Evolutionary conservation across 2,888 invertebrate genomes (phyloP), one percentile per base, ranked within the genome.

Genomic region (Mystacides longicornis): DNA sequence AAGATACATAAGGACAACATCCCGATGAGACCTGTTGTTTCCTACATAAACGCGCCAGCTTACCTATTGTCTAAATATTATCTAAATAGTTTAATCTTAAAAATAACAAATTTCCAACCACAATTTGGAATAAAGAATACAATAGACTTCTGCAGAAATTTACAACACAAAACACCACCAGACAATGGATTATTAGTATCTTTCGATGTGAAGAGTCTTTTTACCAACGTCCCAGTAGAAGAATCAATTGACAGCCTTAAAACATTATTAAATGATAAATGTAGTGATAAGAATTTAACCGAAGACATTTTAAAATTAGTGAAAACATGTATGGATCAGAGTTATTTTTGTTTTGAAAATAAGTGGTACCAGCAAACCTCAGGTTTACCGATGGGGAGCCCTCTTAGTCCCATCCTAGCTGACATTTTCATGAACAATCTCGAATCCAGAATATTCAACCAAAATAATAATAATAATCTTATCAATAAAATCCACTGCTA

Each of bases 1-100:
- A 55, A 55, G 46, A 46, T 55, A 14, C 52, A 55, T 23, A 55
- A 55, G 47, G 27, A 23, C 1, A 23, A 55, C 21, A 19, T 27
- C 2, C 48, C 52, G 2, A 47, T 52, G 14, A 2, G 55, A 45
- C 52, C 52, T 3, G 52, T 55, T 48, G 23, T 48, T 23, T 20
- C 48, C 4, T 21, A 14, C 4, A 19, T 22, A 4, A 9, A 5
- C 7, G 22, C 48, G 23, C 48, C 48, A 3, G 23, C 16, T 20
- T 21, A 20, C n/a, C 11, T 31, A 11, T 11, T 31, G 7, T 7
- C 11, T 11, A 31, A 31, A 31, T n/a, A n/a, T n/a, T n/a, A n/a
- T n/a, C n/a, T 27, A 11, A 27, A 27, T 27, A 27, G 27, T 27
- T 27, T 27, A 27, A 7, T 27, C 11, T 11, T 27, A 5, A 27